A percentile compares a stretch with the other conserved stretches of the same genome.
Evolutionary conservation across 2,888 invertebrate species (phyloP).

Genomic region (Dioctria linearis): DNA sequence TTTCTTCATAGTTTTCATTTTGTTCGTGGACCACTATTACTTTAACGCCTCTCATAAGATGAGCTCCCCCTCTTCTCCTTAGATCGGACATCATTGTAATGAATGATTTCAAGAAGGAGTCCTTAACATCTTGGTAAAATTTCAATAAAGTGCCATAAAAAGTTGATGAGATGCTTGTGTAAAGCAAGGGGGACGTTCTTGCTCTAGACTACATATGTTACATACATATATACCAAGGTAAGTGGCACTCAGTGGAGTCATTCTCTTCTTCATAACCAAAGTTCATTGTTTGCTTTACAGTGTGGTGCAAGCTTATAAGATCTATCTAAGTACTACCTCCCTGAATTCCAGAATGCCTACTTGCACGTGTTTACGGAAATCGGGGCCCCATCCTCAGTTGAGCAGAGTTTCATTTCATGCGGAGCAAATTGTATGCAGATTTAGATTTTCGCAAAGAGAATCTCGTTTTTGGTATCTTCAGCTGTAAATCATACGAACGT

Average conservation of each 20-base stretch:
- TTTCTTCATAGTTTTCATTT: background rate
- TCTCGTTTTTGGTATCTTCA: constrained; percentile 45
- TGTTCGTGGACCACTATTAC: background rate
- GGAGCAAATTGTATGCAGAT: background rate
- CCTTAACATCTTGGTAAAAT: constrained; percentile 18
- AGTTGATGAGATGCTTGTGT: constrained; percentile 25
- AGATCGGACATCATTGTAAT: constrained; percentile 29
- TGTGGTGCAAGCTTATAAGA: constrained; percentile 9
- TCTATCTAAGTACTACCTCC: background rate
- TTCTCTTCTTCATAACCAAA: constrained; percentile 1
- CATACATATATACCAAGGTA: background rate
- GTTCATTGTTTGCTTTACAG: constrained; percentile 1
- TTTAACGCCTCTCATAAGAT: background rate
- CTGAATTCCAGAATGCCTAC: background rate
- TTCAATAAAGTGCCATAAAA: constrained; percentile 42
- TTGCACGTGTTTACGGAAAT: constrained; percentile 17
- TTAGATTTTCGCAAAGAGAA: constrained; percentile 40
- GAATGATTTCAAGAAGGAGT: constrained; percentile 33
- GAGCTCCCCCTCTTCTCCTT: background rate
- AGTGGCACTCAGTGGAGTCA: background rate
- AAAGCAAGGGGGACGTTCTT: background rate
- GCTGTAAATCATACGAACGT: constrained; percentile 37
- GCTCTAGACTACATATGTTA: background rate
- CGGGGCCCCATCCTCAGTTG: background rate
- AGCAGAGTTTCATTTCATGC: background rate